Evolutionary conservation across 2,113 vertebrate genomes (phyloP).

Genomic region (Myotis yumanensis): DNA sequence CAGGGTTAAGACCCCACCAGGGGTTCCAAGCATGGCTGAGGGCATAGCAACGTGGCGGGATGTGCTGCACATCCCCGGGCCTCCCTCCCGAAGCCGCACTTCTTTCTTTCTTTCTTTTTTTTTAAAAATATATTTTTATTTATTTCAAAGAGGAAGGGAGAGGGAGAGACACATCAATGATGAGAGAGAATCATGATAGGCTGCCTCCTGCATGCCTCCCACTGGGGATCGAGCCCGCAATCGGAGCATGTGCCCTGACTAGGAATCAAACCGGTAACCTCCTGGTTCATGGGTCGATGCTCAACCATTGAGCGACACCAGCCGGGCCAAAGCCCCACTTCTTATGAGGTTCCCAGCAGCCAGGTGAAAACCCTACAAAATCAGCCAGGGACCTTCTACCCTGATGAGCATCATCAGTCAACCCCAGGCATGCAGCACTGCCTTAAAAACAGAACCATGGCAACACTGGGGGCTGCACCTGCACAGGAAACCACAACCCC

Average conservation of each 20-base stretch:
- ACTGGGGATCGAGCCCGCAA: too few species aligned
- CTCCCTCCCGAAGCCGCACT: neutral
- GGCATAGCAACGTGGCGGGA: neutral
- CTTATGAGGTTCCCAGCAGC: neutral
- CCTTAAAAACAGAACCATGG: neutral
- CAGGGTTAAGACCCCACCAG: neutral
- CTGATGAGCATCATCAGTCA: neutral
- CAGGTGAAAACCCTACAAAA: neutral
- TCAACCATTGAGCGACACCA: too few species aligned
- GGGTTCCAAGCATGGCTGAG: rapidly evolving
- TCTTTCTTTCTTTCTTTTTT: too few species aligned
- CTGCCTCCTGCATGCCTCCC: too few species aligned
- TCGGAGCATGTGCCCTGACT: too few species aligned
- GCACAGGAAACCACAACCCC: neutral
- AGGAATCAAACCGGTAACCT: too few species aligned
- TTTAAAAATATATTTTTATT: too few species aligned
- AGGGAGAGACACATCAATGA: too few species aligned
- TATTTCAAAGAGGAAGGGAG: too few species aligned
- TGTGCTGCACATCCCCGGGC: rapidly evolving
- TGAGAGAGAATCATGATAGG: too few species aligned
- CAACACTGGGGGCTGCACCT: neutral
- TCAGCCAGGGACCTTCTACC: neutral
- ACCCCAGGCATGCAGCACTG: neutral
- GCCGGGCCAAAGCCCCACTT: neutral
- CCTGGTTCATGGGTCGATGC: too few species aligned